phyloP scores from a whole-genome alignment of 2,888 invertebrate species.

The Melinaea menophilus region DNA sequence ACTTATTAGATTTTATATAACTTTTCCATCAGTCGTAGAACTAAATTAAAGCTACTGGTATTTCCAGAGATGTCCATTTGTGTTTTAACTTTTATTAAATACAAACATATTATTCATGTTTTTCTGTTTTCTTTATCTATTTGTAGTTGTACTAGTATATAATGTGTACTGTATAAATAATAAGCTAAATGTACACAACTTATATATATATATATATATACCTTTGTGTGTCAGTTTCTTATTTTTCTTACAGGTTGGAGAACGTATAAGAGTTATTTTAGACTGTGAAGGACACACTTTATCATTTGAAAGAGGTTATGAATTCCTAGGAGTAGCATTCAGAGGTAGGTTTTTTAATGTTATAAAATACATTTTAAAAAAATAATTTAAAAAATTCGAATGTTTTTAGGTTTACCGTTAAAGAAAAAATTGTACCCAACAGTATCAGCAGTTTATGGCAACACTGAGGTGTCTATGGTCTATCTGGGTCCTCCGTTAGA shows the following conservation, averaged over 20 bases:
- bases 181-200: neutral
- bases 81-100: too few species aligned
- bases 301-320: slow-evolving; percentile 98
- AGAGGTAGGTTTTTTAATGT: slow-evolving; percentile 79
- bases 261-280: slow-evolving; percentile 96
- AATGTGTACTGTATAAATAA: neutral
- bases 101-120: too few species aligned
- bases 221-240: slow-evolving; percentile 5
- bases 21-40: too few species aligned
- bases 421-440: slow-evolving; percentile 96
- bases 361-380: neutral
- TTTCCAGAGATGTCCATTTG: too few species aligned
- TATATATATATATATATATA: neutral
- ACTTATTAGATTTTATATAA: too few species aligned
- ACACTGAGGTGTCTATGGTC: slow-evolving; percentile 99
- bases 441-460: slow-evolving; percentile 98
- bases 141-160: too few species aligned
- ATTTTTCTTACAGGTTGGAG: slow-evolving; percentile 87
- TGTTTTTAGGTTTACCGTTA: slow-evolving; percentile 84
- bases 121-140: too few species aligned
- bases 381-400: slow-evolving; percentile 6
- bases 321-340: slow-evolving; percentile 99
- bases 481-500: slow-evolving; percentile 97
- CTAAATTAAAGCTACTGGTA: too few species aligned
- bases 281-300: slow-evolving; percentile 98